A percentile compares a stretch with the other conserved stretches of the same genome.
Evolutionary conservation across 2,113 vertebrate genomes (phyloP).

Genomic region (Tupaia tana): DNA sequence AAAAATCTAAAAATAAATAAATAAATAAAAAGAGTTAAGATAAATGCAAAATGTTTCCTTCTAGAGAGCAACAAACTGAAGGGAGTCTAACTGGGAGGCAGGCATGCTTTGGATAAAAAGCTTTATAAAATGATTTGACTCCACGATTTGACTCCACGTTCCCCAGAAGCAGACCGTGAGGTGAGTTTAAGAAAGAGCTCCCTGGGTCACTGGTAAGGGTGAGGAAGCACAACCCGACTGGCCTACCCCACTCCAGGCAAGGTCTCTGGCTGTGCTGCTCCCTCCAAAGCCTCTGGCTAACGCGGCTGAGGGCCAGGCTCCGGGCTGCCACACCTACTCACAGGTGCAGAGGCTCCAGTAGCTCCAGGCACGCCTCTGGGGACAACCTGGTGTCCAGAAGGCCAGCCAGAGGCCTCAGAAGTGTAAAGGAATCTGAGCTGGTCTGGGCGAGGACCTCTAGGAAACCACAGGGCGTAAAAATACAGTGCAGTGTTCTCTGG

Average conservation of each 20-base stretch:
- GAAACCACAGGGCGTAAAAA: background rate
- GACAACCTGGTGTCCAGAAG: background rate
- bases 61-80: background rate
- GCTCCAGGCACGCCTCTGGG: rapidly evolving
- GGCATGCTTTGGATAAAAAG: background rate
- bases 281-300: background rate
- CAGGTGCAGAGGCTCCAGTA: background rate
- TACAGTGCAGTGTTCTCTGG: background rate
- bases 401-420: background rate
- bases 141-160: background rate
- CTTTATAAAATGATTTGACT: background rate
- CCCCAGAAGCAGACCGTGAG: background rate
- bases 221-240: background rate
- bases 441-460: background rate
- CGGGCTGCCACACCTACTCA: too few relatives aligned
- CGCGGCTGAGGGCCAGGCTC: background rate
- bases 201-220: rapidly evolving
- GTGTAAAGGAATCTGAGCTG: background rate
- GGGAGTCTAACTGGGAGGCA: too few relatives aligned
- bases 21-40: background rate
- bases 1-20: too few relatives aligned
- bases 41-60: background rate
- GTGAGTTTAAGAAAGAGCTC: background rate
- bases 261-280: background rate
- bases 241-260: background rate